Conservation (phyloP, 2,888 invertebrate species). For the Heteromyza rotundicornis region DNA sequence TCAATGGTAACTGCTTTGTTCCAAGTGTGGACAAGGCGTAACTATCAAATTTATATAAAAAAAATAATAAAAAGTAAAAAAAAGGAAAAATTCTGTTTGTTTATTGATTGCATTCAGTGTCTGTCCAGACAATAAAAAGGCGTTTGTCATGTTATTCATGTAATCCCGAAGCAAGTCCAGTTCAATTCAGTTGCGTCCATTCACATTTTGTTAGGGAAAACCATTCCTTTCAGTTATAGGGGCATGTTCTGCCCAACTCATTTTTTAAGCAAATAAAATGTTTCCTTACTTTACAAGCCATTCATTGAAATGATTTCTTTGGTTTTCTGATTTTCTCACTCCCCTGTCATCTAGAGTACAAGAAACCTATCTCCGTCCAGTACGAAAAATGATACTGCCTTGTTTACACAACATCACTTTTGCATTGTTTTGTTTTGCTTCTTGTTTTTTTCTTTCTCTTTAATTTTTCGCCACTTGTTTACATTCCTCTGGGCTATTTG, state of each 20-base stretch:
- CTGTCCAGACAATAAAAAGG: slow-evolving; percentile 32
- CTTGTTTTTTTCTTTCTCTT: neutral
- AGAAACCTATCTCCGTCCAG: no score
- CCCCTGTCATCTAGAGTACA: no score
- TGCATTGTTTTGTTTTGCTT: no score
- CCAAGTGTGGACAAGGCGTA: slow-evolving; percentile 38
- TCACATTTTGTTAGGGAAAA: slow-evolving; percentile 12
- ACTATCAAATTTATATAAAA: slow-evolving; percentile 30
- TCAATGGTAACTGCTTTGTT: slow-evolving; percentile 14
- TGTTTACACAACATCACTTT: slow-evolving; percentile 15
- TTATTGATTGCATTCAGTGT: slow-evolving; percentile 16
- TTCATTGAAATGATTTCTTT: no score
- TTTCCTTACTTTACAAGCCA: no score
- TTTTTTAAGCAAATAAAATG: no score
- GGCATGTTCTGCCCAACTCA: no score
- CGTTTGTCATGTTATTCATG: slow-evolving; percentile 30
- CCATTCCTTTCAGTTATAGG: neutral
- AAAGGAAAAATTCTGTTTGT: slow-evolving; percentile 14
- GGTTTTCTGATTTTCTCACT: no score
- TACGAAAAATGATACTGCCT: neutral
- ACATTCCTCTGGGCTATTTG: slow-evolving; percentile 19
- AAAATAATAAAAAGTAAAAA: slow-evolving; percentile 11
- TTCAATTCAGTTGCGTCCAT: slow-evolving; percentile 8
- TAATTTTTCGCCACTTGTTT: slow-evolving; percentile 34
- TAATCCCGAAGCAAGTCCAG: slow-evolving; percentile 18